Base-by-base conservation (phyloP, 2,113 vertebrate species). In the Gopherus flavomarginatus region DNA sequence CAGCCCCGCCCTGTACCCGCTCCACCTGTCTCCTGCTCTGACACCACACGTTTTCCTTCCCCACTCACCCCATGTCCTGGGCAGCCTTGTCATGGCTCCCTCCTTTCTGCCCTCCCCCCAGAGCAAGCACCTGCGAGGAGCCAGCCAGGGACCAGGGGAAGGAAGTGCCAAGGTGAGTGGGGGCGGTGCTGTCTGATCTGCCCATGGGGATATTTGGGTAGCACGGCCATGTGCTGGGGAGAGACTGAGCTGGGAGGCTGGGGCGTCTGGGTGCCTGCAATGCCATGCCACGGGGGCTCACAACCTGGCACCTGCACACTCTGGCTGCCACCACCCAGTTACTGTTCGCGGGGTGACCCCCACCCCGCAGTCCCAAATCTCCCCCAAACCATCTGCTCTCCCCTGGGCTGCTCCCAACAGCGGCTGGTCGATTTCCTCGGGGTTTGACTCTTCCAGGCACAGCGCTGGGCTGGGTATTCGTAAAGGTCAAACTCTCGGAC, bases 1-100 rank as follows among this genome's bases (percentile, higher is more conserved):
- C 4, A 1, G 56, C 4, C 56, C 50, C 2, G 1, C 0, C 13
- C n/a, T 54, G 85, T 11, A 27, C 56, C 56, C 56, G 17, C 53
- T 21, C 52, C 19, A 3, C 1, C 52, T 1, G 2, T 19, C 19
- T 53, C 62, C 35, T 21, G 42, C 47, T 80, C 44, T 14, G 44
- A 26, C 77, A 24, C 42, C 42, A 14, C 44, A 7, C 16, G 44
- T 17, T 14, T 31, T 49, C 11, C 78, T 47, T 6, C 29, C 47
- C 78, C 78, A 50, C 78, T 50, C 24, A 10, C 24, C 26, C 12
- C 42, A 31, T 26, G 47, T 24, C 47, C 14, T 49, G 24, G 12
- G 42, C 27, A 26, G 11, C 47, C 78, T 14, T 44, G 78, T 49
- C 47, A 29, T 29, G 78, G 22, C 42, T 16, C 78, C 22, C 22